Conservation (phyloP, 2,888 invertebrate genomes). For the Apotomis turbidana region DNA sequence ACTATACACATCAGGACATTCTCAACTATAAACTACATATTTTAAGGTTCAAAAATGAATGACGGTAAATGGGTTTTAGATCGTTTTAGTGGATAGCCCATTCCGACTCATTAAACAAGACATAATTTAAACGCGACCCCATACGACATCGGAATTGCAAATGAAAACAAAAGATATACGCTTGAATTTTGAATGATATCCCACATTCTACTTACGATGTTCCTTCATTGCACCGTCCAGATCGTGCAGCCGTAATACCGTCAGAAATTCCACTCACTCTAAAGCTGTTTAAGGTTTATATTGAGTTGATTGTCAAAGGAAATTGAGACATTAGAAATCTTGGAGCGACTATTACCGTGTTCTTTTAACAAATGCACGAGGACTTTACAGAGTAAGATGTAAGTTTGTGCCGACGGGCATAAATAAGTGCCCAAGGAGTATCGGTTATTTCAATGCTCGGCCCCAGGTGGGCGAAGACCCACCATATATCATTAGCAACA, state of each 20-base stretch:
- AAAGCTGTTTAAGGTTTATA: conserved; percentile 51
- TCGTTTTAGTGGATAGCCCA: conserved; percentile 49
- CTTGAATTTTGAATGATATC: conserved; percentile 51
- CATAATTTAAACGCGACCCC: conserved; percentile 76
- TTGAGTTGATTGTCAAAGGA: conserved; percentile 52
- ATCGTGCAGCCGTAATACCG: conserved; percentile 62
- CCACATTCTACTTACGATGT: conserved; percentile 54
- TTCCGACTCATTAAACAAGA: conserved; percentile 82
- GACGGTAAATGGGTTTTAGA: conserved; percentile 43
- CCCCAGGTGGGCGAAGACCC: conserved; percentile 80
- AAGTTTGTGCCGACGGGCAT: conserved; percentile 73
- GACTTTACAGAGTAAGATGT: conserved; percentile 77
- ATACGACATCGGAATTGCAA: conserved; percentile 56
- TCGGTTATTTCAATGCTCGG: conserved; percentile 77
- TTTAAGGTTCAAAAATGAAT: conserved; percentile 46
- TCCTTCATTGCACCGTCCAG: conserved; percentile 50
- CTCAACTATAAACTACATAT: conserved; percentile 31
- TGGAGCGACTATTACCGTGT: conserved; percentile 80
- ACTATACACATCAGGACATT: conserved; percentile 48
- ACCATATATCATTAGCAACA: conserved; percentile 78
- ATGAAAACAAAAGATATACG: conserved; percentile 52
- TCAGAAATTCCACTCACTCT: conserved; percentile 51
- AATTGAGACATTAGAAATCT: conserved; percentile 84
- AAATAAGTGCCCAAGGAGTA: conserved; percentile 75
- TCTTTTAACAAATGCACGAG: conserved; percentile 82